Evolutionary conservation across 2,797 vertebrate species (phyloP), one percentile per base, ranked within the genome.

Genomic region (Hybognathus amarus): DNA sequence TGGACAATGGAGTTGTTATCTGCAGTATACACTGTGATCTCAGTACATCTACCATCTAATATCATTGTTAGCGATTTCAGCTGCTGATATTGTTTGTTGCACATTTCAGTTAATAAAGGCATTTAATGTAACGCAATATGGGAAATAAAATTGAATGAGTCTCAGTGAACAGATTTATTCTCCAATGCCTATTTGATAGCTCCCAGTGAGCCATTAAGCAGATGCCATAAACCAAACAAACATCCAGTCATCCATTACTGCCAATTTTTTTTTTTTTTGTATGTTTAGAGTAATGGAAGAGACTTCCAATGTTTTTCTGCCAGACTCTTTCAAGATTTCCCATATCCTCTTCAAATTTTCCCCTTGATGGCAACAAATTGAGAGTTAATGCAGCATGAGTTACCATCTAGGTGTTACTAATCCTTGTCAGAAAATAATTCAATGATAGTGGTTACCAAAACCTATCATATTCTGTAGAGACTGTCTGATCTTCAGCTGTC

Each of bases 1-100:
- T 79, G 80, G 79, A 90, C 89, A 88, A 85, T 79, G 68, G 86
- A 68, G 80, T 40, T 42, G 80, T 83, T 83, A 76, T 88, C 79
- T 75, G 59, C 24, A 85, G 71, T 80, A 64, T 30, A 36, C 85
- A 85, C 52, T 20, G 17, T 45, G 84, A 33, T 82, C 82, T 87
- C 85, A 79, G 84, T 84, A 76, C 61, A 24, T 45, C 80, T 42
- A 69, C 17, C 77, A 42, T 69, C 24, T 71, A 77, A 87, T 54
- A 75, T 12, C 77, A 47, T 52, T 59, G 40, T 50, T 73, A 45
- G 52, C 0, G 17, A 56, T 56, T 70, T 22, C 38, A 45, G 24
- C 11, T 36, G 13, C 59, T 75, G 33, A 71, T 75, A 54, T 67
- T 2, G 47, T 52, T 54, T 54, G 6, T 59, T 59, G 12, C 45